Conservation (phyloP, 2,113 vertebrate genomes). For the Calyptomena viridis region DNA sequence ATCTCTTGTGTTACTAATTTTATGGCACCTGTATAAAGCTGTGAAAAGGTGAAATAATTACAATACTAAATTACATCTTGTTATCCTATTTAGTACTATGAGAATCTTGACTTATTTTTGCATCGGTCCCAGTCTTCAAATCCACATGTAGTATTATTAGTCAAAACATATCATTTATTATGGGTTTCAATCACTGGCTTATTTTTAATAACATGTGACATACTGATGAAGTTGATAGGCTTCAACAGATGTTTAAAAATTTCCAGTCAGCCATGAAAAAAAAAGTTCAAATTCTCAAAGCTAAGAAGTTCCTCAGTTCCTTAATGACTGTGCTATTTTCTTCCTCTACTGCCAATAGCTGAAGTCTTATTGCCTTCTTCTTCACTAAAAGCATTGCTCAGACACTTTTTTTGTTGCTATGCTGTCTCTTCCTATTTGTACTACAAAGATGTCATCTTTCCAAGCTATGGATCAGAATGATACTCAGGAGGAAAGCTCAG, state of each 20-base stretch:
- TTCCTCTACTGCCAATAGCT: not conserved
- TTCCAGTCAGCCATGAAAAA: not conserved
- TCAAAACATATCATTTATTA: not conserved
- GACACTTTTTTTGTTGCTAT: not conserved
- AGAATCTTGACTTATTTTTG: not conserved
- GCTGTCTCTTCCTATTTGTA: not conserved
- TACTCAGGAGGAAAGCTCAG: not conserved
- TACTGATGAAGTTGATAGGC: not conserved
- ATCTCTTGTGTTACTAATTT: not conserved
- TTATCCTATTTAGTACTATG: not conserved
- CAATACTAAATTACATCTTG: not conserved
- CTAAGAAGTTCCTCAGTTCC: not conserved
- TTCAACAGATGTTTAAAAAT: not conserved
- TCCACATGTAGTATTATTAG: not conserved
- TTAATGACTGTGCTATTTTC: not conserved
- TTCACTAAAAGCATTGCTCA: not conserved
- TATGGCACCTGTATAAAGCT: not conserved
- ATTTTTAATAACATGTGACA: not conserved
- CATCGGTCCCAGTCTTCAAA: not conserved
- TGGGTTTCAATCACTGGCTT: not conserved
- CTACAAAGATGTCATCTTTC: not conserved
- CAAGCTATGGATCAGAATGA: not conserved
- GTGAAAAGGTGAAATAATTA: not conserved
- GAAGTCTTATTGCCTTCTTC: not conserved
- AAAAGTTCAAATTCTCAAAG: not conserved